Percentiles rank a stretch among this genome's conserved stretches.
Conservation (phyloP, 2,797 vertebrate genomes). For the Crax fasciolata region DNA sequence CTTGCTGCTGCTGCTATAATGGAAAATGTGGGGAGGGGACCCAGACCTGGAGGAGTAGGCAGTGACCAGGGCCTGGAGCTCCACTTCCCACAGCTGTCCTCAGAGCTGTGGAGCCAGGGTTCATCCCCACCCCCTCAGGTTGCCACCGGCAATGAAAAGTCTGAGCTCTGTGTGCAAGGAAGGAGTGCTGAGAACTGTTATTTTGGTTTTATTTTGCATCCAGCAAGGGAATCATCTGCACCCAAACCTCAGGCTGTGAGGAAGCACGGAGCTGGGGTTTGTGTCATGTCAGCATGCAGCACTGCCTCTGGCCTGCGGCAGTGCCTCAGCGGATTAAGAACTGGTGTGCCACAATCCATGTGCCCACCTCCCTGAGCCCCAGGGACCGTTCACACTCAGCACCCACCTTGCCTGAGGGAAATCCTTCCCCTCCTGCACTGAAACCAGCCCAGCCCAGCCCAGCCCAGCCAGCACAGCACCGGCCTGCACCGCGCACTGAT, state of each 20-base stretch:
- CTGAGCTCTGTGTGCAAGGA: neutral
- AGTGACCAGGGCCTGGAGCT: neutral
- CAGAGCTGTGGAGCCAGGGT: neutral
- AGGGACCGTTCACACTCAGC: neutral
- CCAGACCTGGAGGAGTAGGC: neutral
- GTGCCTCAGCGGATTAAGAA: neutral
- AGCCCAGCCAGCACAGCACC: too few relatives aligned
- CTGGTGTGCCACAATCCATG: neutral
- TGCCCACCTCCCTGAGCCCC: neutral
- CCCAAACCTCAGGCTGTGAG: neutral
- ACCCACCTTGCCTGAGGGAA: fast-evolving
- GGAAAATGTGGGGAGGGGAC: neutral
- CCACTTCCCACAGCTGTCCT: neutral
- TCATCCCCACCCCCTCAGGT: fast-evolving
- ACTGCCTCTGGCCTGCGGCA: neutral
- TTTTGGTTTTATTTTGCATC: neutral
- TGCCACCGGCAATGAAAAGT: neutral
- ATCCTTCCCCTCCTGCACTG: neutral
- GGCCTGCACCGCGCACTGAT: neutral
- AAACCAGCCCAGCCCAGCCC: neutral
- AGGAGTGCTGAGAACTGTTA: neutral
- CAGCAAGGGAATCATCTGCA: neutral
- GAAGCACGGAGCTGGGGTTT: neutral
- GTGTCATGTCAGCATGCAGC: neutral
- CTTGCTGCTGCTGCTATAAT: neutral